Evolutionary conservation across 2,797 vertebrate species (phyloP).

Genomic region (Sarcophilus harrisii): DNA sequence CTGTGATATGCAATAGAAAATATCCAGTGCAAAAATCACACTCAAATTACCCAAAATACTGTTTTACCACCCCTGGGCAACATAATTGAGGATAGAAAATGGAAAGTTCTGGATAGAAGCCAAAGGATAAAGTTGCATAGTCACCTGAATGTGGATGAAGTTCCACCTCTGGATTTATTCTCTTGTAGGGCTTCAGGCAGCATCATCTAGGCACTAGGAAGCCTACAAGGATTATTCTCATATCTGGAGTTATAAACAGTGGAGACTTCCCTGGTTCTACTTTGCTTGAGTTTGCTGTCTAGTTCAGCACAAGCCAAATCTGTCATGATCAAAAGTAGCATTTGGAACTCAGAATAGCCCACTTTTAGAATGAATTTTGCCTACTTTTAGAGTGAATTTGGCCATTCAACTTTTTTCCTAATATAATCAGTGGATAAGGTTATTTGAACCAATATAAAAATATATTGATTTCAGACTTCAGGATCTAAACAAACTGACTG

Average conservation of each 20-base stretch:
- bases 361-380: neutral
- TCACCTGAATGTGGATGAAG: neutral
- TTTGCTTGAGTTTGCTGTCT: neutral
- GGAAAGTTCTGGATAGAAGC: neutral
- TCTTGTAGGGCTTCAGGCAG: neutral
- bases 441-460: neutral
- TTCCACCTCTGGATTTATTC: neutral
- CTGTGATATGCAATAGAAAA: neutral
- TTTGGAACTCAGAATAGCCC: neutral
- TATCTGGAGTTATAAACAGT: neutral
- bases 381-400: neutral
- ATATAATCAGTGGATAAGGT: neutral
- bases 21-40: neutral
- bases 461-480: neutral
- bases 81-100: neutral
- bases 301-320: neutral
- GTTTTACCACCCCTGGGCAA: neutral
- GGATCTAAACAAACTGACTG: neutral
- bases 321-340: neutral
- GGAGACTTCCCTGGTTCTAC: neutral
- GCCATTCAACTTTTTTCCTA: neutral
- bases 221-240: neutral
- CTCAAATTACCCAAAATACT: neutral
- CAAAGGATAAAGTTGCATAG: neutral
- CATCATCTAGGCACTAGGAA: neutral